These are phyloP conservation scores for Catamblyrhynchus diadema DNA, from an alignment of 2,797 vertebrate genomes.

Conservation along the genomic window DNA sequence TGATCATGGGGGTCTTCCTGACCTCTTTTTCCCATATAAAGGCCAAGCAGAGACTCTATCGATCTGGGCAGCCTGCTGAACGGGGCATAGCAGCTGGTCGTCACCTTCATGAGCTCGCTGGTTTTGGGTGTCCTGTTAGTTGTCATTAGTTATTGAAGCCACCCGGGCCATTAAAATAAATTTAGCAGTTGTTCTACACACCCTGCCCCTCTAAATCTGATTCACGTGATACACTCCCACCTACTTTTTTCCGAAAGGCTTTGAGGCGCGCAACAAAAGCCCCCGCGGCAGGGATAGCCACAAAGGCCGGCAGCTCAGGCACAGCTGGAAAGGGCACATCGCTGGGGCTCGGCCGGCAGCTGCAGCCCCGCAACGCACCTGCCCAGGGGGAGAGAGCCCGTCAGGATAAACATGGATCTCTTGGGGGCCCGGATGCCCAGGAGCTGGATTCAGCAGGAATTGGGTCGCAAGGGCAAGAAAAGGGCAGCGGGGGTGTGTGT, in stretches of 20 bases:
- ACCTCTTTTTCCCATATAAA: background rate
- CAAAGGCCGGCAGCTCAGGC: background rate
- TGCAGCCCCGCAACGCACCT: background rate
- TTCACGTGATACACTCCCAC: background rate
- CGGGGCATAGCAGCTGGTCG: background rate
- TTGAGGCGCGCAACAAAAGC: background rate
- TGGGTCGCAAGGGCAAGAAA: background rate
- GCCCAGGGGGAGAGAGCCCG: background rate
- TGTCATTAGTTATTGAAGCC: background rate
- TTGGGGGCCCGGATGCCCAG: background rate
- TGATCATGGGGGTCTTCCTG: background rate
- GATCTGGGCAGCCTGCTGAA: background rate
- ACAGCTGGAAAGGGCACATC: background rate
- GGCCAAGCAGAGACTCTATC: background rate
- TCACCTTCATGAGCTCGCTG: background rate
- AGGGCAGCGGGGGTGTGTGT: background rate
- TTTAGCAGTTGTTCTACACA: background rate
- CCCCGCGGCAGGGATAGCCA: background rate
- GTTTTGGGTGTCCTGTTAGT: too few species aligned
- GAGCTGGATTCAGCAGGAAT: background rate
- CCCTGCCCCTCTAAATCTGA: background rate
- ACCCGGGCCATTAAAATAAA: background rate
- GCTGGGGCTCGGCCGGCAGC: background rate
- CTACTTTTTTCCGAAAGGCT: background rate
- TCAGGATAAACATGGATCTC: accelerated